A percentile compares a stretch with the other conserved stretches of the same genome.
phyloP scores from a whole-genome alignment of 2,113 vertebrate genomes.

The Phyllostomus hastatus region DNA sequence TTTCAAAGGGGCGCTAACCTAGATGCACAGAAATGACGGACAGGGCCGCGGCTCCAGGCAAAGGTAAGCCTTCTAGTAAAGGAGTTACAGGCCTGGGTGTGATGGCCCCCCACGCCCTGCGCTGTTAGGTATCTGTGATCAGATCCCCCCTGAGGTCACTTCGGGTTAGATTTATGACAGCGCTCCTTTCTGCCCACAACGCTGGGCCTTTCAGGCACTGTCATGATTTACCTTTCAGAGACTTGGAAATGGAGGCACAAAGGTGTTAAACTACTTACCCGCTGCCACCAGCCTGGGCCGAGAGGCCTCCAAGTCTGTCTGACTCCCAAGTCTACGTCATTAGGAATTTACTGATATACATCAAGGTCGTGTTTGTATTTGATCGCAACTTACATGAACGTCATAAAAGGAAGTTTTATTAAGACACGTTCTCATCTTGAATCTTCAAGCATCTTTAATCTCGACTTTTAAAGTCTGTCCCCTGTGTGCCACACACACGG shows the following conservation, averaged over 20 bases:
- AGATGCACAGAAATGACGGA: neutral
- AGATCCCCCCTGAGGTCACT: neutral
- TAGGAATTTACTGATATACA: neutral
- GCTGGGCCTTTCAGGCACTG: neutral
- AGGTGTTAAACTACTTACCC: neutral
- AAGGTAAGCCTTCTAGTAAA: neutral
- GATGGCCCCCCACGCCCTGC: neutral
- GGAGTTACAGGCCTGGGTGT: neutral
- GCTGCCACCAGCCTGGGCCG: neutral
- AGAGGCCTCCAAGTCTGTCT: neutral
- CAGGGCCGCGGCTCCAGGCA: neutral
- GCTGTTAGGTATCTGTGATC: neutral
- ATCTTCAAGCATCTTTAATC: neutral
- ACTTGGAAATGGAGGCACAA: neutral
- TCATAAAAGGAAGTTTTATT: neutral
- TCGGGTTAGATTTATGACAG: neutral
- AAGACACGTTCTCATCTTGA: constrained; percentile 19
- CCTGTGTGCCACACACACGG: neutral
- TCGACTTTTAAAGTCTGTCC: neutral
- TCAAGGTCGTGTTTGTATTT: neutral
- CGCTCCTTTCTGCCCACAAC: neutral
- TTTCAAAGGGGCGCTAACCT: neutral
- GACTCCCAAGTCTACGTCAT: neutral
- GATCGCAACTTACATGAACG: neutral
- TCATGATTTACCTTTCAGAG: neutral